These are phyloP conservation scores for Nephila pilipes DNA, from an alignment of 1,140 invertebrate species.

Conservation along the genomic window DNA sequence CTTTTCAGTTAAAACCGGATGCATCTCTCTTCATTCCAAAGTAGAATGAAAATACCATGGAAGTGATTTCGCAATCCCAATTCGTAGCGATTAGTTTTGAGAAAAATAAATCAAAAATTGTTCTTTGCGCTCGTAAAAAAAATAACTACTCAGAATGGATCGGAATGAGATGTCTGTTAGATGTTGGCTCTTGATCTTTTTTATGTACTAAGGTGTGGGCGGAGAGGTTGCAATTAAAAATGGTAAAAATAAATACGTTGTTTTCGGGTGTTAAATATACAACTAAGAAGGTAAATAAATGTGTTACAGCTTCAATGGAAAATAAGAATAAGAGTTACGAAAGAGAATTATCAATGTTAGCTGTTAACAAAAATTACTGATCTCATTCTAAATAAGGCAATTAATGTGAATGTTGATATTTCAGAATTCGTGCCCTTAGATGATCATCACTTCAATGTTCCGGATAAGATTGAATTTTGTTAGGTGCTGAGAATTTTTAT, in stretches of 20 bases:
- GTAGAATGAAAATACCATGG: not conserved
- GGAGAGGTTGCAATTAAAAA: not conserved
- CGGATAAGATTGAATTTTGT: too few species aligned
- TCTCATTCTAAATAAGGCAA: too few species aligned
- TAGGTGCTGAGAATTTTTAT: too few species aligned
- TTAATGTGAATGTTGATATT: too few species aligned
- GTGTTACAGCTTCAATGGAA: too few species aligned
- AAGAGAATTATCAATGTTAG: too few species aligned
- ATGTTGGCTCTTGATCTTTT: constrained; percentile 28
- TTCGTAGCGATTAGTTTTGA: not conserved
- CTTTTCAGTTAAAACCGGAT: not conserved
- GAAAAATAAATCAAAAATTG: not conserved
- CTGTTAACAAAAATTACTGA: too few species aligned
- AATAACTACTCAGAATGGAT: not conserved
- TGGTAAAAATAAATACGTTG: constrained; percentile 7
- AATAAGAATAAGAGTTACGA: too few species aligned
- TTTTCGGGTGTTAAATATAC: constrained; percentile 16
- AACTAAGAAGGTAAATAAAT: too few species aligned
- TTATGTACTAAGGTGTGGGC: not conserved
- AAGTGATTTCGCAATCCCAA: not conserved
- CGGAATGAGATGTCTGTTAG: not conserved
- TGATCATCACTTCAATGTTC: too few species aligned
- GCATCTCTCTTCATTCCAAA: not conserved
- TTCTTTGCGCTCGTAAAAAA: not conserved
- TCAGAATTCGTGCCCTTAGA: too few species aligned